A percentile compares a stretch with the other conserved stretches of the same genome.
phyloP scores from a whole-genome alignment of 2,888 invertebrate species.

The Meiosimyza platycephala region DNA sequence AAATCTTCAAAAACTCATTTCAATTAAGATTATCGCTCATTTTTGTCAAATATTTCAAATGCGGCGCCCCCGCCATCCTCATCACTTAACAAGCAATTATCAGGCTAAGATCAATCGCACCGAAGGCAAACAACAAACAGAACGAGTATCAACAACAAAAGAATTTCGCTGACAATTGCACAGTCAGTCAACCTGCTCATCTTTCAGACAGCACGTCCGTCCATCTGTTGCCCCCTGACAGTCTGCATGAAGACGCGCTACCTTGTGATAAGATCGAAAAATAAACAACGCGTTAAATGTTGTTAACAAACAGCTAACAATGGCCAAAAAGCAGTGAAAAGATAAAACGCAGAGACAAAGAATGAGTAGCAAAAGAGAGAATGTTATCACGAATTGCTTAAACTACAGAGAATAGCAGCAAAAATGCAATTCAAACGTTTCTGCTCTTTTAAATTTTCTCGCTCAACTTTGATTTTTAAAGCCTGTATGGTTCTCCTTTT shows the following conservation, averaged over 20 bases:
- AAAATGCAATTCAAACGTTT: no score
- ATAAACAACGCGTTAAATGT: background rate
- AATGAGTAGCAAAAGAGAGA: background rate
- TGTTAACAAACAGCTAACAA: slow-evolving; percentile 4
- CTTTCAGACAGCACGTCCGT: no score
- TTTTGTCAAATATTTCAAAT: no score
- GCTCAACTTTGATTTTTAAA: background rate
- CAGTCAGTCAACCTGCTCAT: slow-evolving; percentile 6
- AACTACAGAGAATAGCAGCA: no score
- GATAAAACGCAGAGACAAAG: background rate
- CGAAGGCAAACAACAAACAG: slow-evolving; percentile 5
- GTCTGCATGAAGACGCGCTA: background rate
- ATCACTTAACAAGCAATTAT: slow-evolving; percentile 14
- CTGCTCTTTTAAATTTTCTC: background rate
- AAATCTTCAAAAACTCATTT: background rate
- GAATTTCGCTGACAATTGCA: slow-evolving; percentile 11
- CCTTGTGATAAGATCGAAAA: slow-evolving; percentile 7
- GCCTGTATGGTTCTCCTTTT: background rate
- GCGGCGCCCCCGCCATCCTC: background rate
- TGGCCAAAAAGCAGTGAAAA: slow-evolving; percentile 29
- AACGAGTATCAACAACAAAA: slow-evolving; percentile 4
- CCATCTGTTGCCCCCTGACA: no score
- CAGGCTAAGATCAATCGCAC: slow-evolving; percentile 6
- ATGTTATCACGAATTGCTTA: background rate
- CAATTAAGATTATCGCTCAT: slow-evolving; percentile 6